Conservation (phyloP, 1,140 invertebrate species). For the Teleogryllus occipitalis region DNA sequence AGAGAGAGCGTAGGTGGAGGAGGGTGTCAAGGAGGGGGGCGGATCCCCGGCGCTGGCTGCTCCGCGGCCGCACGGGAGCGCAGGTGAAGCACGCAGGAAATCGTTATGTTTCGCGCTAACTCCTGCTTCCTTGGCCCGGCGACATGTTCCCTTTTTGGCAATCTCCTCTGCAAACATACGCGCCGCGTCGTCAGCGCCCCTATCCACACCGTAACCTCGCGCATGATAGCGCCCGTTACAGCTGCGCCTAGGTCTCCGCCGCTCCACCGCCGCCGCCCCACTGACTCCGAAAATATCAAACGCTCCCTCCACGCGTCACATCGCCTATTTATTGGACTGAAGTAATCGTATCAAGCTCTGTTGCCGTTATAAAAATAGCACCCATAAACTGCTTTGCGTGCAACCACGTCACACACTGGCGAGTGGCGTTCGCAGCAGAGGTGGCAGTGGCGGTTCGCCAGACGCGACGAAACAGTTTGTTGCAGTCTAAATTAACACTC, state of each 20-base stretch:
- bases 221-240: background rate
- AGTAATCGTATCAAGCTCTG: background rate
- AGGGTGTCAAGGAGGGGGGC: too few species aligned
- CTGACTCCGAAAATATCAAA: background rate
- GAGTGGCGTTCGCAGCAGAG: background rate
- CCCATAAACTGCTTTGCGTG: background rate
- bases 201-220: background rate
- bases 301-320: background rate
- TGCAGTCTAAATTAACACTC: too few species aligned
- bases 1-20: too few species aligned
- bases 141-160: too few species aligned
- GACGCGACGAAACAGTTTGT: background rate
- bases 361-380: background rate
- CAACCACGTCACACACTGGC: background rate
- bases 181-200: background rate
- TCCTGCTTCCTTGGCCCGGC: too few species aligned
- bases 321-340: background rate
- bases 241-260: background rate
- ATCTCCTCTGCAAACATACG: background rate
- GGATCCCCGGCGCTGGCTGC: too few species aligned
- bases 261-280: background rate
- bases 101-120: too few species aligned
- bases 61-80: too few species aligned
- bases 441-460: too few species aligned
- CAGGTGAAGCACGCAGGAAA: too few species aligned